Evolutionary conservation across 1,140 invertebrate genomes (phyloP).

Genomic region (Lepidurus apus): DNA sequence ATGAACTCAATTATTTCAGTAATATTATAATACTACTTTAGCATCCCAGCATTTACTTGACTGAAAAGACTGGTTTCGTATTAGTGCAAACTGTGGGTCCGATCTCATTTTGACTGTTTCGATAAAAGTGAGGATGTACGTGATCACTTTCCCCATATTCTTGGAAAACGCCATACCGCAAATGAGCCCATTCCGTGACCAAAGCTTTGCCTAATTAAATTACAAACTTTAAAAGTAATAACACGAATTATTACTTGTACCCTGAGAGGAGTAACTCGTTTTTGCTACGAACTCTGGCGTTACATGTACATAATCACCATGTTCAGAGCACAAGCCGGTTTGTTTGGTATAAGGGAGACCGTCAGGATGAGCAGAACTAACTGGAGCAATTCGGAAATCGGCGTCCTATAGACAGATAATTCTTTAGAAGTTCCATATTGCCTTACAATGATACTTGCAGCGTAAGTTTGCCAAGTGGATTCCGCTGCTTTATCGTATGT

Average conservation of each 20-base stretch:
- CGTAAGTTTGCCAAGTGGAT: conserved; percentile 30
- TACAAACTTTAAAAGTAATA: background rate
- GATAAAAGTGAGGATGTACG: conserved; percentile 42
- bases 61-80: background rate
- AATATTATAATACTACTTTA: too few species aligned
- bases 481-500: background rate
- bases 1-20: too few species aligned
- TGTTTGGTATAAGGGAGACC: conserved; percentile 42
- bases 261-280: background rate
- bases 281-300: conserved; percentile 40
- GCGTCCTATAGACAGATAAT: conserved; percentile 24
- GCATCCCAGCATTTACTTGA: background rate
- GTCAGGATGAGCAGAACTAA: conserved; percentile 37
- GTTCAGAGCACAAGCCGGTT: conserved; percentile 41
- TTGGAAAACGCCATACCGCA: conserved; percentile 49
- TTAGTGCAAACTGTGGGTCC: background rate
- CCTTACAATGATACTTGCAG: background rate
- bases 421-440: background rate
- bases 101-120: background rate
- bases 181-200: conserved; percentile 49
- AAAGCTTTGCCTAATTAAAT: conserved; percentile 43
- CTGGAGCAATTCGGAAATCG: conserved; percentile 24
- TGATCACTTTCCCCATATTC: conserved; percentile 45
- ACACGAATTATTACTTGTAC: background rate
- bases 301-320: conserved; percentile 42